phyloP scores from a whole-genome alignment of 2,113 vertebrate species.

The Triplophysa siluroides region DNA sequence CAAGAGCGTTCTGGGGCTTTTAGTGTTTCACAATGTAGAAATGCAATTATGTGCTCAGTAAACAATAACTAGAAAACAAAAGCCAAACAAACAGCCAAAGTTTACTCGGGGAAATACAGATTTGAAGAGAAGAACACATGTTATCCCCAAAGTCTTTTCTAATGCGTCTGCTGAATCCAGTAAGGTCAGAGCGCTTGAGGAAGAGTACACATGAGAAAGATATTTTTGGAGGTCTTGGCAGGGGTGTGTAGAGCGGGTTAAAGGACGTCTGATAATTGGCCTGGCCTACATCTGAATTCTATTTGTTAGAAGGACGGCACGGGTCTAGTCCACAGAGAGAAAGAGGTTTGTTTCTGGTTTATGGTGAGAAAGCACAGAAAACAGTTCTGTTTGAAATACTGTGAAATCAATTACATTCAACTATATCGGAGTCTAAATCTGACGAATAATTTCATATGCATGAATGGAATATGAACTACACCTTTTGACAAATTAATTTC shows the following conservation, averaged over 20 bases:
- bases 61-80: constrained; percentile 1
- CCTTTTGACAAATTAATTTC: no score
- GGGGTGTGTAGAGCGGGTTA: not conserved
- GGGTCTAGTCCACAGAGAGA: constrained; percentile 29
- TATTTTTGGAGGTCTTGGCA: constrained; percentile 24
- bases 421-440: no score
- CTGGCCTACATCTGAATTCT: constrained; percentile 63
- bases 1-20: not conserved
- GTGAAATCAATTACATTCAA: no score
- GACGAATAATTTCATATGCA: no score
- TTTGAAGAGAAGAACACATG: not conserved
- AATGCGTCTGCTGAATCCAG: not conserved
- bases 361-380: not conserved
- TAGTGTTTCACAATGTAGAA: not conserved
- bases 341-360: constrained; percentile 13
- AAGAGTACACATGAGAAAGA: not conserved
- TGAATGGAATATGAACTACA: no score
- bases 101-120: not conserved
- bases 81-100: not conserved
- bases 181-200: not conserved
- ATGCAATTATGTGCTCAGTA: not conserved
- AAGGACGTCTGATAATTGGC: constrained; percentile 40
- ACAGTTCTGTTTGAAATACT: no score
- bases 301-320: constrained; percentile 52
- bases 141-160: not conserved